A percentile compares a stretch with the other conserved stretches of the same genome.
Conservation (phyloP, 2,797 vertebrate genomes). For the Octomys mimax region DNA sequence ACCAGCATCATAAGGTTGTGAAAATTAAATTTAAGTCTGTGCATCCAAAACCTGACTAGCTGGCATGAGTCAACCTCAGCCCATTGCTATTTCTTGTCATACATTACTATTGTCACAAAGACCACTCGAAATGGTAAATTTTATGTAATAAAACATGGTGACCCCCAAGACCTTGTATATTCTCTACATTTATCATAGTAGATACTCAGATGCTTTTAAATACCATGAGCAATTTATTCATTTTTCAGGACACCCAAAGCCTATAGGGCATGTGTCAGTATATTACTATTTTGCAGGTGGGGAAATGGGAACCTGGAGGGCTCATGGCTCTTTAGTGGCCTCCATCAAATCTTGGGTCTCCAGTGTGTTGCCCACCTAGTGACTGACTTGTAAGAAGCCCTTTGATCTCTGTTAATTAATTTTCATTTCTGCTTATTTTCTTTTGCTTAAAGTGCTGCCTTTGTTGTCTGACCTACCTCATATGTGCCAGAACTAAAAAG, state of each 20-base stretch:
- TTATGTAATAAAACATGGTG: neutral
- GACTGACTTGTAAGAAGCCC: neutral
- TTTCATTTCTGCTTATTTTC: conserved; percentile 56
- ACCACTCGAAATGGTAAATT: neutral
- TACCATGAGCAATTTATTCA: neutral
- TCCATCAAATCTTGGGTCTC: neutral
- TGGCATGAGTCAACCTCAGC: neutral
- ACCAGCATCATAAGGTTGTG: neutral
- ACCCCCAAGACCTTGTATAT: neutral
- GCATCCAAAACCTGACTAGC: neutral
- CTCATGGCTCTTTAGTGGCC: neutral
- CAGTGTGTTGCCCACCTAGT: neutral
- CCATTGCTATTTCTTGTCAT: neutral
- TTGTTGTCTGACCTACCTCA: conserved; percentile 53
- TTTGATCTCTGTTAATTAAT: neutral
- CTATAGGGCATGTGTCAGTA: neutral
- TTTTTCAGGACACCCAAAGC: neutral
- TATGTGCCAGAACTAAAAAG: conserved; percentile 30
- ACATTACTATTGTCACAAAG: neutral
- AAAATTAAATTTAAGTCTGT: neutral
- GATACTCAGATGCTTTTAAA: neutral
- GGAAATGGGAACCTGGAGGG: neutral
- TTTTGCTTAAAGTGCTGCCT: conserved; percentile 53
- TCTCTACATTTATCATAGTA: neutral
- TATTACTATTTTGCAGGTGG: neutral